Evolutionary conservation across 1,140 invertebrate genomes (phyloP), one percentile per base, ranked within the genome.

Genomic region (Leptopilina clavipes): DNA sequence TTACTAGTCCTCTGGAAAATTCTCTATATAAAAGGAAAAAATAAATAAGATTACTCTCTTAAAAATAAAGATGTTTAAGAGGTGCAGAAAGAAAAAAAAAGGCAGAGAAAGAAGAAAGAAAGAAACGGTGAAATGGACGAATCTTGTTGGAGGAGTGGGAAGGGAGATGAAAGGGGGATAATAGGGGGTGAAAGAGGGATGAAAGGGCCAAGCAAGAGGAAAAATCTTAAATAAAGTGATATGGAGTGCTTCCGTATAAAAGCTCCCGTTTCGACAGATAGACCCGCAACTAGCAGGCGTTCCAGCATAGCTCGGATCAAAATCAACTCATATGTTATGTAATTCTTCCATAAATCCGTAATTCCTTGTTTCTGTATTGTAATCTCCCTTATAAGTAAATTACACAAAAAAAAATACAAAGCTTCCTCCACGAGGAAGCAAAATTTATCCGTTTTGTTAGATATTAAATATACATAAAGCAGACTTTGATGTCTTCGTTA

Each of bases 141-240:
- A 5, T 31, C 25, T 31, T 31, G 25, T 31, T 31, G 52, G 48
- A 43, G 43, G 25, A 43, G 45, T n/a, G 72, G 78, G 79, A 73
- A 85, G 56, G 5, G 75, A 79, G 78, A n/a, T n/a, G n/a, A n/a
- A 31, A 31, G 88, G 87, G 87, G 88, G 86, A 88, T 89, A 86
- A 90, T 90, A 89, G 87, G 88, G 87, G n/a, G n/a, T n/a, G n/a
- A n/a, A 31, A 31, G 88, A 87, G 87, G 88, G 86, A 88, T 89
- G 86, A 90, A 90, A 89, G 87, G 88, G 87, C 85, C 85, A 87
- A 88, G 88, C 79, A 88, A 90, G 89, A 90, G 89, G 89, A 88
- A 90, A 90, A 90, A 90, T 90, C 89, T 90, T 90, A 90, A 90
- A 90, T 90, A 90, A 90, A 89, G 89, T 91, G 90, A 90, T 90